These are phyloP conservation scores for Sandelia bainsii DNA, from an alignment of 2,797 vertebrate genomes.

Conservation along the genomic window DNA sequence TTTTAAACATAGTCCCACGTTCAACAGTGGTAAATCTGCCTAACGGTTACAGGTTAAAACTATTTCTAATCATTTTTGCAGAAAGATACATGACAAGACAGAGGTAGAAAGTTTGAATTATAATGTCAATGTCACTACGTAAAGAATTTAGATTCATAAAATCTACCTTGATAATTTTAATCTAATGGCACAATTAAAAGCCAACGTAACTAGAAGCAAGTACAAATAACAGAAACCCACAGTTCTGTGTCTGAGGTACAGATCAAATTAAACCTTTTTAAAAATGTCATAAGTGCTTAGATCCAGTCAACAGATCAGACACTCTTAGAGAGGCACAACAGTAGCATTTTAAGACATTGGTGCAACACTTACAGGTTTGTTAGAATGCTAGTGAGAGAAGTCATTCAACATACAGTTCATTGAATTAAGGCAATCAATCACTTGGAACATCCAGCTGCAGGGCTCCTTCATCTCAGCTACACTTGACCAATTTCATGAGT, in stretches of 20 bases:
- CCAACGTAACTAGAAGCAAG: slow-evolving; percentile 74
- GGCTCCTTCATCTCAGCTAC: slow-evolving; percentile 19
- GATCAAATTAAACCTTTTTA: slow-evolving; percentile 55
- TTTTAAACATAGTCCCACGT: slow-evolving; percentile 38
- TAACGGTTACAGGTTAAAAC: slow-evolving; percentile 65
- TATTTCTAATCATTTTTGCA: slow-evolving; percentile 64
- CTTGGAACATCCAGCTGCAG: slow-evolving; percentile 22
- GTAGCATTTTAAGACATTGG: slow-evolving; percentile 80
- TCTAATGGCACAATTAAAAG: slow-evolving; percentile 75
- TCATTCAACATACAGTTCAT: slow-evolving; percentile 51
- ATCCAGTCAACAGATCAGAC: slow-evolving; percentile 69
- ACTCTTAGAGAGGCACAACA: slow-evolving; percentile 77
- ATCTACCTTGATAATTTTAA: slow-evolving; percentile 77
- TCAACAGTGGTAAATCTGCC: slow-evolving; percentile 65
- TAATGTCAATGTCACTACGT: slow-evolving; percentile 71
- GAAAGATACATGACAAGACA: slow-evolving; percentile 67
- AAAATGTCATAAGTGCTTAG: slow-evolving; percentile 82
- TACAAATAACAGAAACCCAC: slow-evolving; percentile 64
- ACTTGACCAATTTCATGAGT: slow-evolving; percentile 4
- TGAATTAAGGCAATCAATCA: slow-evolving; percentile 61
- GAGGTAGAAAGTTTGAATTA: slow-evolving; percentile 81
- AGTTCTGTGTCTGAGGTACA: slow-evolving; percentile 71
- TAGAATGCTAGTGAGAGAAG: slow-evolving; percentile 41
- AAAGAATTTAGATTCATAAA: slow-evolving; percentile 74
- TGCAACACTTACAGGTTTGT: slow-evolving; percentile 68